Percentiles rank a stretch among this genome's conserved stretches.
Evolutionary conservation across 2,888 invertebrate species (phyloP).

Genomic region (Brenthis ino): DNA sequence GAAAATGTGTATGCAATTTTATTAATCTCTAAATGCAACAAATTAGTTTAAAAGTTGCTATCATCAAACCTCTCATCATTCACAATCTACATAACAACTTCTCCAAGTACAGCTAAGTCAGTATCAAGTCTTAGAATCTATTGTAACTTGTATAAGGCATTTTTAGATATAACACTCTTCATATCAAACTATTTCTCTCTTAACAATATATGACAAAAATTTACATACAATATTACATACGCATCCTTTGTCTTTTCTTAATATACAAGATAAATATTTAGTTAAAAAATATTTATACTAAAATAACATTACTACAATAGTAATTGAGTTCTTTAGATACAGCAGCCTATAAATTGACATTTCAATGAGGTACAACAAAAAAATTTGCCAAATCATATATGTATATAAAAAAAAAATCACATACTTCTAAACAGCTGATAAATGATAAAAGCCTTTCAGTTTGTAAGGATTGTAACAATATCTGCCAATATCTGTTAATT

Average conservation of each 20-base stretch:
- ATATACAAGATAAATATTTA: conserved; percentile 67
- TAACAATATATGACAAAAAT: conserved; percentile 59
- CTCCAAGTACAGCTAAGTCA: conserved; percentile 71
- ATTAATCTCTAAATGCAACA: conserved; percentile 82
- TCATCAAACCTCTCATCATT: conserved; percentile 59
- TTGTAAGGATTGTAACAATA: too few relatives aligned
- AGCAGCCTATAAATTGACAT: conserved; percentile 76
- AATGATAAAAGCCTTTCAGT: too few relatives aligned
- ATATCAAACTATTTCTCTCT: conserved; percentile 81
- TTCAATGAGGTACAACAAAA: conserved; percentile 40
- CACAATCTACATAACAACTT: conserved; percentile 69
- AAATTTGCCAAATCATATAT: conserved; percentile 3
- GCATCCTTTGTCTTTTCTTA: conserved; percentile 59
- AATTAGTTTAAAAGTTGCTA: conserved; percentile 76
- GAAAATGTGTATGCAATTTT: conserved; percentile 81
- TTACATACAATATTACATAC: conserved; percentile 58
- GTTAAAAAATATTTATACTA: conserved; percentile 66
- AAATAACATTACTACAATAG: conserved; percentile 62
- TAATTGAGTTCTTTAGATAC: conserved; percentile 69
- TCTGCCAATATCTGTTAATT: too few relatives aligned
- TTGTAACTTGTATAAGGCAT: conserved; percentile 74
- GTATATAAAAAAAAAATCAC: background rate
- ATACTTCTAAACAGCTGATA: background rate
- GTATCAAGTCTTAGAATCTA: conserved; percentile 80
- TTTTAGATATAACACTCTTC: conserved; percentile 79